Conservation (phyloP, 2,888 invertebrate genomes). For the Gandaritis pyraliata region DNA sequence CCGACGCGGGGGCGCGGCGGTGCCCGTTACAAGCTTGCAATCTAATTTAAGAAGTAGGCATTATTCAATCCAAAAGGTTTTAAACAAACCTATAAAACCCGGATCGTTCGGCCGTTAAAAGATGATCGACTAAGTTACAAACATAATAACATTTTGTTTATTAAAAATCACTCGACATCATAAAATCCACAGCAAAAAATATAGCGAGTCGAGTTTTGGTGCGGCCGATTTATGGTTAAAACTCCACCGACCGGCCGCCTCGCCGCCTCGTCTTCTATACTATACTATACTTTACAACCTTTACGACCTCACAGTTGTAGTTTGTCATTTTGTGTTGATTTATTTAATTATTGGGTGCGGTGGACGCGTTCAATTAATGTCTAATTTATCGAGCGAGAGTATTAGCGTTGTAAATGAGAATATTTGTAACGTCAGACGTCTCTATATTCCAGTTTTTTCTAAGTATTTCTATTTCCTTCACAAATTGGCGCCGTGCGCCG, state of each 20-base stretch:
- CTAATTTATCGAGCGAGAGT: constrained; percentile 36
- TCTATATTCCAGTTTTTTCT: constrained; percentile 47
- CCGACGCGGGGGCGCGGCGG: constrained; percentile 7
- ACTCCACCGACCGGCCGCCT: constrained; percentile 4
- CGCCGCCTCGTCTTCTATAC: neutral
- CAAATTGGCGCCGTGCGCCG: constrained; percentile 47
- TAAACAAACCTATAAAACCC: constrained; percentile 33
- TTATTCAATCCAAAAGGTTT: constrained; percentile 29
- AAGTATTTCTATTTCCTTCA: constrained; percentile 22
- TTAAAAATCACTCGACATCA: constrained; percentile 39
- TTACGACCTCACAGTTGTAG: constrained; percentile 31
- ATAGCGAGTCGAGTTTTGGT: constrained; percentile 38
- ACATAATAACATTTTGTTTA: constrained; percentile 38
- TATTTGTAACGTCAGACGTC: constrained; percentile 35
- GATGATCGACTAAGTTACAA: constrained; percentile 32
- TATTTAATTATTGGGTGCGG: constrained; percentile 35
- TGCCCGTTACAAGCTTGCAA: constrained; percentile 30
- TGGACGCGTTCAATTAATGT: constrained; percentile 21
- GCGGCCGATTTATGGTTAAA: constrained; percentile 34
- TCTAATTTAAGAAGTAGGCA: constrained; percentile 30
- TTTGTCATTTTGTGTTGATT: constrained; percentile 39
- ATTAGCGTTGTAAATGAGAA: constrained; percentile 44
- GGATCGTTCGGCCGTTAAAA: constrained; percentile 33
- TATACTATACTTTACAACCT: constrained; percentile 7
- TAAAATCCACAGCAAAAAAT: constrained; percentile 39